phyloP scores from a whole-genome alignment of 2,888 invertebrate genomes.

The Aphodius granarius region DNA sequence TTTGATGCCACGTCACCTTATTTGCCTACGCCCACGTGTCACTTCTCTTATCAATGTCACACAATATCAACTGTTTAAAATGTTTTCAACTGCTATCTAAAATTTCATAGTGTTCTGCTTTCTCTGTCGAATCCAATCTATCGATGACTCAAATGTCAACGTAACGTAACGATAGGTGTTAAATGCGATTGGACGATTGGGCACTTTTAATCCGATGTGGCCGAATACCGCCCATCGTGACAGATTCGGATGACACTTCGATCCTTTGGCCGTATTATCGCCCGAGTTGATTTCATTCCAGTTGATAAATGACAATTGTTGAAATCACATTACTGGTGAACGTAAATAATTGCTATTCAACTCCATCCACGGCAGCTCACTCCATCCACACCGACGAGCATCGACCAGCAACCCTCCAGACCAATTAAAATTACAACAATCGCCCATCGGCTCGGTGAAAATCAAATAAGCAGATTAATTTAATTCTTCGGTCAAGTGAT shows the following conservation, averaged over 20 bases:
- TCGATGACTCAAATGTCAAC: neutral
- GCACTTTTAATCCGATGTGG: neutral
- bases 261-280: neutral
- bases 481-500: neutral
- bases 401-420: neutral
- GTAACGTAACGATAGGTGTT: neutral
- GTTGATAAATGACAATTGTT: neutral
- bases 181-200: neutral
- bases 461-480: conserved; percentile 3
- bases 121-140: neutral
- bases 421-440: neutral
- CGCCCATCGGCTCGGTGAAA: neutral
- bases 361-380: neutral
- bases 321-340: neutral
- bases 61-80: too few relatives aligned
- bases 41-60: neutral
- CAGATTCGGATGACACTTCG: neutral
- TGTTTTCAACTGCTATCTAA: too few relatives aligned
- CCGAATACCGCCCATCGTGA: neutral
- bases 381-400: neutral
- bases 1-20: neutral
- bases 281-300: neutral
- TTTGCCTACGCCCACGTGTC: neutral
- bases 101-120: too few relatives aligned
- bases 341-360: neutral